Base-by-base conservation (phyloP, 2,888 invertebrate species). In the Girardia tigrina region DNA sequence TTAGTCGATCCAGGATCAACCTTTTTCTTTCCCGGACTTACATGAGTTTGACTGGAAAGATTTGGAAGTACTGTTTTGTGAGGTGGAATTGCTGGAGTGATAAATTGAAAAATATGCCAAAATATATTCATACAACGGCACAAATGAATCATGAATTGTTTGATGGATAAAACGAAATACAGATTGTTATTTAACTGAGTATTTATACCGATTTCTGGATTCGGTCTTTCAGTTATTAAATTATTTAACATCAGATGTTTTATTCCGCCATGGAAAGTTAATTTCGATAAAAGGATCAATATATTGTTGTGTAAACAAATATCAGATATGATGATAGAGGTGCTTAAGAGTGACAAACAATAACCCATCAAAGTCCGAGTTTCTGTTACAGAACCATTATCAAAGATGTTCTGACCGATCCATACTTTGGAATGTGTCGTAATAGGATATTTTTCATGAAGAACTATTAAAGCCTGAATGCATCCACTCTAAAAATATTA, bases 51-150 rank as follows among this genome's bases (percentile, higher is more conserved):
- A 56, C 56, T 56, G n/a, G 56, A 56, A 56, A 56, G 56, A 56
- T 56, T 56, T 6, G 56, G 56, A 4, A 56, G n/a, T 8, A 56
- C 56, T 6, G 56, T 56, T 56, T 56, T 56, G 23, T 56, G 56
- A 2, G 56, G 56, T 12, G 56, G 56, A 12, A 56, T 56, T 56
- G 56, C n/a, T 56, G 56, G 56, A 56, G 56, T 56, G 4, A 56
- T 8, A n/a, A 56, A 56, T 56, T 56, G 56, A n/a, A 56, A 56
- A 56, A 56, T 56, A 56, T 56, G 56, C 56, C 56, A 56, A 56
- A 20, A 56, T 4, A 56, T 56, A 56, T 56, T 56, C 56, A 56
- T 56, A 12, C n/a, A 20, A 20, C 56, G 56, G 23, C 56, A 56
- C 6, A 56, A 23, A 56, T 56, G 56, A 20, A 16, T 56, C 56